Evolutionary conservation across 1,140 invertebrate genomes (phyloP).

Genomic region (Eupristina koningsbergeri): DNA sequence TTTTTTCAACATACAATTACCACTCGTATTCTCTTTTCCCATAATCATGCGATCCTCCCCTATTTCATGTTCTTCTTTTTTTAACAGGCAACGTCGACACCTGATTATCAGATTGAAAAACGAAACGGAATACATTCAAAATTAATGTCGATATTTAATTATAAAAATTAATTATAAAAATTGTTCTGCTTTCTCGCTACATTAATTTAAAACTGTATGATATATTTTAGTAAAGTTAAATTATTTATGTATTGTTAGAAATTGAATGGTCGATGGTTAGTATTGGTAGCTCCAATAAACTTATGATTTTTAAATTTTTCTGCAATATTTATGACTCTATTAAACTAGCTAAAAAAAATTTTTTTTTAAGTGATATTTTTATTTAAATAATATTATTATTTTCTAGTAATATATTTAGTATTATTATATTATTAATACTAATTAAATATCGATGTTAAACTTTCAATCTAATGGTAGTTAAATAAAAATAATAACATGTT

Average conservation of each 20-base stretch:
- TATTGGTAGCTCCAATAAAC: neutral
- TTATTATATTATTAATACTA: too few species aligned
- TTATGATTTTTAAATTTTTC: neutral
- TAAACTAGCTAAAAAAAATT: neutral
- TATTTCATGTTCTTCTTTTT: neutral
- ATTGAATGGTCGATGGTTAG: neutral
- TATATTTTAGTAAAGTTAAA: neutral
- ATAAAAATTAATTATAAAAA: conserved; percentile 1
- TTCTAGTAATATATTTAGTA: neutral
- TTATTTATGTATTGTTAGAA: conserved; percentile 7
- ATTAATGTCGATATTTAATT: neutral
- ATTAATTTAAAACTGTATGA: neutral
- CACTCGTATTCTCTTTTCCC: conserved; percentile 18
- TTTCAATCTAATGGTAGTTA: too few species aligned
- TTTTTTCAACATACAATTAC: conserved; percentile 67
- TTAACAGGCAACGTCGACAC: neutral
- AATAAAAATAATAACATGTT: too few species aligned
- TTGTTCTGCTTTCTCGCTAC: neutral
- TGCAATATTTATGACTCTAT: neutral
- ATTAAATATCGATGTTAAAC: too few species aligned
- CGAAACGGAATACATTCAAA: neutral
- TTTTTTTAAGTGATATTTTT: neutral
- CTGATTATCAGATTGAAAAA: neutral
- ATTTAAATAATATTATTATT: neutral
- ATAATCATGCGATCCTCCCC: neutral